These are phyloP conservation scores for Pipistrellus pipistrellus DNA, from an alignment of 2,797 vertebrate genomes.

Conservation along the genomic window DNA sequence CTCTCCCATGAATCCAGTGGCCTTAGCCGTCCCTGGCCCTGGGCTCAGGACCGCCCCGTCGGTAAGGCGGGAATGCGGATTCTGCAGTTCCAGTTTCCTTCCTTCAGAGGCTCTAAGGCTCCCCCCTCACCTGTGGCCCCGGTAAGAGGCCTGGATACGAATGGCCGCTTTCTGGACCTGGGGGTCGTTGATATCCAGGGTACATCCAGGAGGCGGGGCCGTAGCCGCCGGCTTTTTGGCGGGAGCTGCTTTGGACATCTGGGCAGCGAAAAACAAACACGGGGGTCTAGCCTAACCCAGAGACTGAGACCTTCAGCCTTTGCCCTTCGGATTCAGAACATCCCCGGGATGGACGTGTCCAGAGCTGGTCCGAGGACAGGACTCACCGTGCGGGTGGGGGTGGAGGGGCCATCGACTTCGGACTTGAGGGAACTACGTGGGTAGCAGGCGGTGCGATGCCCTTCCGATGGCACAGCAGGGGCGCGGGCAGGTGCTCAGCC, in stretches of 20 bases:
- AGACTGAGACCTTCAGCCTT: not conserved
- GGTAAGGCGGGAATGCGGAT: not conserved
- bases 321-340: not conserved
- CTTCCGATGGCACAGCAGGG: not conserved
- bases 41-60: not conserved
- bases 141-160: slow-evolving; percentile 89
- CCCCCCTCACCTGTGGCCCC: slow-evolving; percentile 85
- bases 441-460: not conserved
- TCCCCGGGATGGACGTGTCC: not conserved
- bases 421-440: not conserved
- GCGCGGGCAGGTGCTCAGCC: not conserved
- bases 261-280: not conserved
- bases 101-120: not conserved
- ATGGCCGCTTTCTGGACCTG: slow-evolving; percentile 88
- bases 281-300: not conserved
- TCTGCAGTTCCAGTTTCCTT: not conserved
- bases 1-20: not conserved
- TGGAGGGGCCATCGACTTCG: not conserved
- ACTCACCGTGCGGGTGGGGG: not conserved
- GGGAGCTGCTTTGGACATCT: slow-evolving; percentile 88
- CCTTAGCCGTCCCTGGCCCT: not conserved
- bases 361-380: not conserved
- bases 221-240: slow-evolving; percentile 49
- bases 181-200: slow-evolving; percentile 87
- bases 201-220: slow-evolving; percentile 83